Conservation (phyloP, 2,888 invertebrate species). For the Lithophane ornitopus region DNA sequence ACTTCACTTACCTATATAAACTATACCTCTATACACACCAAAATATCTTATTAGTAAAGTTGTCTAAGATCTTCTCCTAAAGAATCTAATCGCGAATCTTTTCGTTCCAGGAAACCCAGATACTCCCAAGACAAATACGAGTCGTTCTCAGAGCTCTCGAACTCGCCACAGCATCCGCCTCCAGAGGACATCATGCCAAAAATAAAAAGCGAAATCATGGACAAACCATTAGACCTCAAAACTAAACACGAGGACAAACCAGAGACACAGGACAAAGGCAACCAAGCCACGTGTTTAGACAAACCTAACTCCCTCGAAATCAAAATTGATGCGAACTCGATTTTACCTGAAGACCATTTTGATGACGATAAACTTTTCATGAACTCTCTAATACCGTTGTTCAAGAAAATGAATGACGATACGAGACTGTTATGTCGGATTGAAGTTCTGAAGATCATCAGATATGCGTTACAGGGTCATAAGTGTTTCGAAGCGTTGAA, state of each 20-base stretch:
- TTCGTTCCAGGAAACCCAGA: constrained; percentile 81
- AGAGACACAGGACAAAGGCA: constrained; percentile 80
- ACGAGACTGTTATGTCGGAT: constrained; percentile 84
- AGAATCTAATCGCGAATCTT: neutral
- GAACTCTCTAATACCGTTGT: constrained; percentile 85
- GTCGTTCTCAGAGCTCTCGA: constrained; percentile 85
- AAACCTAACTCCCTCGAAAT: constrained; percentile 80
- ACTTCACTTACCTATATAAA: neutral
- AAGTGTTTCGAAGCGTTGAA: constrained; percentile 82
- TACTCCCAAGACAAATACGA: constrained; percentile 87
- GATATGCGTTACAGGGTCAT: constrained; percentile 83
- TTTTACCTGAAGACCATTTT: constrained; percentile 86
- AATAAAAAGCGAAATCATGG: constrained; percentile 79
- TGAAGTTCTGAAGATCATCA: constrained; percentile 85
- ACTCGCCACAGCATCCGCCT: constrained; percentile 84
- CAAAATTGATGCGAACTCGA: constrained; percentile 85
- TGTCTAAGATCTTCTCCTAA: no score
- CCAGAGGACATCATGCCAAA: constrained; percentile 81
- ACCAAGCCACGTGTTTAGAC: constrained; percentile 76
- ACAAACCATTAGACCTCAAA: constrained; percentile 83
- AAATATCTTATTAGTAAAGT: neutral
- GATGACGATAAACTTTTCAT: constrained; percentile 86
- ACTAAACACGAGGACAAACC: constrained; percentile 79
- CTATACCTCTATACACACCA: neutral
- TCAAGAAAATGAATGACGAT: constrained; percentile 88